phyloP scores from a whole-genome alignment of 2,888 invertebrate species.

The Campoplex nolae region DNA sequence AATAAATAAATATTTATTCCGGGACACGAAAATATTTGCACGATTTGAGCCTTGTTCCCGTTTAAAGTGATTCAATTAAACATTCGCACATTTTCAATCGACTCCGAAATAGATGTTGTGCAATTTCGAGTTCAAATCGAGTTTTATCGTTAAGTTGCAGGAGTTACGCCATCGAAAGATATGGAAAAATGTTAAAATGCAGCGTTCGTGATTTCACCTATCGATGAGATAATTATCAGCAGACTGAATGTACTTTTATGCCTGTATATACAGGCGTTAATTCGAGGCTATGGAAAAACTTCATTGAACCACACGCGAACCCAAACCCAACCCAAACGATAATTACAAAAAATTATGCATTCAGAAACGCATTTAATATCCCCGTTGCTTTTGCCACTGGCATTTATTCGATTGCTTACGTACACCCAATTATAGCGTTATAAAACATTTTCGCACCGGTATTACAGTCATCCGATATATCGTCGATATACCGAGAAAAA shows the following conservation, averaged over 20 bases:
- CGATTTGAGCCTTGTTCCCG: neutral
- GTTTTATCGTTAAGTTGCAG: slow-evolving; percentile 32
- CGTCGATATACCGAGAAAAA: neutral
- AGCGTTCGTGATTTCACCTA: slow-evolving; percentile 34
- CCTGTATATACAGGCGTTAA: neutral
- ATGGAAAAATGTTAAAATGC: slow-evolving; percentile 39
- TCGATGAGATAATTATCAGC: slow-evolving; percentile 54
- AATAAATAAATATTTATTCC: no score
- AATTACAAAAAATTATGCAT: slow-evolving; percentile 19
- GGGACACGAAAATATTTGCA: slow-evolving; percentile 5
- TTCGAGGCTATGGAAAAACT: slow-evolving; percentile 13
- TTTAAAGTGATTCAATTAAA: neutral
- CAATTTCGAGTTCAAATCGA: slow-evolving; percentile 36
- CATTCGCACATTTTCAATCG: slow-evolving; percentile 44
- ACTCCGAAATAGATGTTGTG: slow-evolving; percentile 27
- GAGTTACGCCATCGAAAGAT: slow-evolving; percentile 50
- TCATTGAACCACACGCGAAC: slow-evolving; percentile 12
- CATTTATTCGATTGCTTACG: slow-evolving; percentile 30
- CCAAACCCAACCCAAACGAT: slow-evolving; percentile 17
- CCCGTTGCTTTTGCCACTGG: slow-evolving; percentile 11
- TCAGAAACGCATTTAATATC: slow-evolving; percentile 24
- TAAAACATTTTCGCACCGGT: slow-evolving; percentile 2
- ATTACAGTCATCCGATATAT: neutral
- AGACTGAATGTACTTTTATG: neutral
- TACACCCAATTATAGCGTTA: neutral